These are phyloP conservation scores for Erethizon dorsatum DNA, from an alignment of 2,797 vertebrate species.

Conservation along the genomic window DNA sequence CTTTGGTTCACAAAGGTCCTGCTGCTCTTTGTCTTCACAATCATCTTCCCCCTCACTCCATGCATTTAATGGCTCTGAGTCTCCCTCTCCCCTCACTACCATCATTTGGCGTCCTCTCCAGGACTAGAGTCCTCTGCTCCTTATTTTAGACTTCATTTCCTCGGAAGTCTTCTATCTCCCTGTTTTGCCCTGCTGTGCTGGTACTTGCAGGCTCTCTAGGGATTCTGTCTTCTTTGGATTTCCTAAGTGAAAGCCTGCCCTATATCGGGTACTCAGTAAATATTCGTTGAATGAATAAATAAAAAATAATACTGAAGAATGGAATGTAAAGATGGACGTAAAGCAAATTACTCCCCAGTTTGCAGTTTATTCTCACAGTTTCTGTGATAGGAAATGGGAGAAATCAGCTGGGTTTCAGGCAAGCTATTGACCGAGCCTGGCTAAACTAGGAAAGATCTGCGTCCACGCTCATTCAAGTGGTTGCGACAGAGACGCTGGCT, in stretches of 20 bases:
- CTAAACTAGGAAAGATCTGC: background rate
- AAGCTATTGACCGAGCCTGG: background rate
- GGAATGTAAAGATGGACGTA: background rate
- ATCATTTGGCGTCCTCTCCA: background rate
- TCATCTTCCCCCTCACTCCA: background rate
- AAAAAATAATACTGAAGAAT: background rate
- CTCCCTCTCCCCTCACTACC: too few species aligned
- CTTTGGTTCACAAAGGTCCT: background rate
- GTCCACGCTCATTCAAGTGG: background rate
- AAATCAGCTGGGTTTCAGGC: background rate
- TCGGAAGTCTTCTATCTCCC: background rate
- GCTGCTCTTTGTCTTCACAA: background rate
- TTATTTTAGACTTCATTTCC: background rate
- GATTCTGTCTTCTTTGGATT: background rate
- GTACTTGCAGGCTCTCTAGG: background rate
- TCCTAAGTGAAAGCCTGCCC: background rate
- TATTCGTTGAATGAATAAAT: background rate
- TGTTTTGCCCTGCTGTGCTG: background rate
- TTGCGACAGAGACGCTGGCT: background rate
- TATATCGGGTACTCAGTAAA: background rate
- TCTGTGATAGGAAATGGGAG: background rate
- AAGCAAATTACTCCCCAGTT: background rate
- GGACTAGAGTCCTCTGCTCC: background rate
- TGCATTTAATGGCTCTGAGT: background rate
- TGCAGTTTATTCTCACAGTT: background rate